Evolutionary conservation across 2,113 vertebrate genomes (phyloP).

Genomic region (Phoxinus phoxinus): DNA sequence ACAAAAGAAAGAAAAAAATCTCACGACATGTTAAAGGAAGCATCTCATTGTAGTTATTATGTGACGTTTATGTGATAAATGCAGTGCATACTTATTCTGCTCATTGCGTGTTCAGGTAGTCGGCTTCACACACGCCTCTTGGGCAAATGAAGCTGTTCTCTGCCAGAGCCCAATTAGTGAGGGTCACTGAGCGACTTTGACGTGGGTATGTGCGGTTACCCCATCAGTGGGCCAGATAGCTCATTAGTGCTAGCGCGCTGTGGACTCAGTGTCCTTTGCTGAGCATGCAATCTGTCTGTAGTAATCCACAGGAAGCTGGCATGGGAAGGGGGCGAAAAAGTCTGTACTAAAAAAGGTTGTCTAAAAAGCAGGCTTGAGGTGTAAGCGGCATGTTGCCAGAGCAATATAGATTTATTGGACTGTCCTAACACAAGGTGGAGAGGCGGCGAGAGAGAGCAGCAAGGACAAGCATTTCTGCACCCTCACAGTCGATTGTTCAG

Average conservation of each 20-base stretch:
- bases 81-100: background rate
- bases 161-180: slow-evolving; percentile 48
- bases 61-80: background rate
- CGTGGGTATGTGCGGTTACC: slow-evolving; percentile 27
- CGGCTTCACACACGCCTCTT: background rate
- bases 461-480: slow-evolving; percentile 67
- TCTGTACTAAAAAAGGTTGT: slow-evolving; percentile 25
- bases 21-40: background rate
- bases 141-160: slow-evolving; percentile 50
- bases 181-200: slow-evolving; percentile 37
- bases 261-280: slow-evolving; percentile 46
- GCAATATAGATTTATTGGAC: slow-evolving; percentile 66
- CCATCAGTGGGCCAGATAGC: slow-evolving; percentile 41
- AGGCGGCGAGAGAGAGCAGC: slow-evolving; percentile 63
- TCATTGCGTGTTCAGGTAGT: background rate
- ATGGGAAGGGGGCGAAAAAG: background rate
- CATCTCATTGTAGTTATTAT: background rate
- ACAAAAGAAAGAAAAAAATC: background rate
- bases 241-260: slow-evolving; percentile 49
- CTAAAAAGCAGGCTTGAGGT: slow-evolving; percentile 60
- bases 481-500: slow-evolving; percentile 71
- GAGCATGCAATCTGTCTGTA: slow-evolving; percentile 30
- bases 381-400: slow-evolving; percentile 45
- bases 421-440: slow-evolving; percentile 63
- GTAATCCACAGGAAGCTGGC: slow-evolving; percentile 27